These are phyloP conservation scores for Sclerodermus sp. DNA, from an alignment of 2,888 invertebrate genomes.

Conservation along the genomic window DNA sequence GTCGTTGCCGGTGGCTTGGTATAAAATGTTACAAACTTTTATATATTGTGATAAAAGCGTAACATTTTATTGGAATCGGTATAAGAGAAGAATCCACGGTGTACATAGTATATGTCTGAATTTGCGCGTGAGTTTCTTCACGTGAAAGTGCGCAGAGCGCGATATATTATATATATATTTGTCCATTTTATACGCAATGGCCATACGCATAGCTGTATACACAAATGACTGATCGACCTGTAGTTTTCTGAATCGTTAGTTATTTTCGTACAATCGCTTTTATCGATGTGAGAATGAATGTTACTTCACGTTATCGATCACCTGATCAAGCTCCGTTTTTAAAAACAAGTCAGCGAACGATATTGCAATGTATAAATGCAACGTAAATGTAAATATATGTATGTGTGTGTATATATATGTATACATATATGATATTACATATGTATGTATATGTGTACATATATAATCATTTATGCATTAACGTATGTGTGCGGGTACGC, in stretches of 20 bases:
- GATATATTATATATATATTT: background rate
- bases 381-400: conserved; percentile 30
- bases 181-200: background rate
- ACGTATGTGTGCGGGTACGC: too few relatives aligned
- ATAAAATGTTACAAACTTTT: too few relatives aligned
- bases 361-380: conserved; percentile 27
- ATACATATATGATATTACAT: conserved; percentile 3
- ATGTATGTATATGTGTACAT: conserved; percentile 1
- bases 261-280: conserved; percentile 39
- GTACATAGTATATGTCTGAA: too few relatives aligned
- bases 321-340: conserved; percentile 15
- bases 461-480: too few relatives aligned
- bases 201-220: conserved; percentile 11
- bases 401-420: conserved; percentile 10
- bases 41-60: too few relatives aligned
- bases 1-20: too few relatives aligned
- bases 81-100: too few relatives aligned
- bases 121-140: too few relatives aligned
- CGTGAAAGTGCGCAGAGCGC: background rate
- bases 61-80: too few relatives aligned
- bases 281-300: conserved; percentile 30
- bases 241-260: conserved; percentile 26
- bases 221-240: conserved; percentile 31
- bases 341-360: conserved; percentile 10
- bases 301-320: conserved; percentile 21